Evolutionary conservation across 1,140 invertebrate genomes (phyloP), one percentile per base, ranked within the genome.

Genomic region (Lasaia peninsularis): DNA sequence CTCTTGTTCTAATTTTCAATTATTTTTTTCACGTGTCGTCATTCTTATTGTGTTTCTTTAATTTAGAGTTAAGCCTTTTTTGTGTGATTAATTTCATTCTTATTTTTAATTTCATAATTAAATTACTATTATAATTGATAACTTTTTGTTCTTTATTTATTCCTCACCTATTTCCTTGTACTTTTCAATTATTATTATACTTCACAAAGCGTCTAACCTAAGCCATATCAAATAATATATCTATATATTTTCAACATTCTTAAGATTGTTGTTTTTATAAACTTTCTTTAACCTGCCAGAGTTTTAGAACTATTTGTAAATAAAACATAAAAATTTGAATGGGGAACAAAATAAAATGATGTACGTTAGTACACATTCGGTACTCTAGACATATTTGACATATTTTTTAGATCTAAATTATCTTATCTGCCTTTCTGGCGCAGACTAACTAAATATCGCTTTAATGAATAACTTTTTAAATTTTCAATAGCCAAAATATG

Each of bases 21-120:
- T 16, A 35, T 63, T 73, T 73, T 62, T 75, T 74, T 73, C 67
- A 71, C 62, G 63, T 73, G 71, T 80, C 73, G 71, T 79, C 70
- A 48, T 60, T 73, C 68, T 60, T 52, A 60, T 44, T 75, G 74
- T 73, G 40, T 81, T 78, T 81, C 73, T 82, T 28, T 81, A 81
- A 77, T 81, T 80, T 85, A 85, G 78, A 62, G 50, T 81, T 88
- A 88, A 85, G 82, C 71, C 79, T 83, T 83, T n/a, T 44, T 76
- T 83, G 83, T 88, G 85, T 86, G 82, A 69, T 88, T 86, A 86
- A 80, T 88, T 88, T 88, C 83, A 80, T 78, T 78, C 80, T 84
- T 85, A 86, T 88, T 85, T 82, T 88, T 86, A 84, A 76, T 86
- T 88, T 86, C 78, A 75, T 88, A 82, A 88, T 88, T 88, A 88